Evolutionary conservation across 2,888 invertebrate species (phyloP).

Genomic region (Holacanthella duospinosa): DNA sequence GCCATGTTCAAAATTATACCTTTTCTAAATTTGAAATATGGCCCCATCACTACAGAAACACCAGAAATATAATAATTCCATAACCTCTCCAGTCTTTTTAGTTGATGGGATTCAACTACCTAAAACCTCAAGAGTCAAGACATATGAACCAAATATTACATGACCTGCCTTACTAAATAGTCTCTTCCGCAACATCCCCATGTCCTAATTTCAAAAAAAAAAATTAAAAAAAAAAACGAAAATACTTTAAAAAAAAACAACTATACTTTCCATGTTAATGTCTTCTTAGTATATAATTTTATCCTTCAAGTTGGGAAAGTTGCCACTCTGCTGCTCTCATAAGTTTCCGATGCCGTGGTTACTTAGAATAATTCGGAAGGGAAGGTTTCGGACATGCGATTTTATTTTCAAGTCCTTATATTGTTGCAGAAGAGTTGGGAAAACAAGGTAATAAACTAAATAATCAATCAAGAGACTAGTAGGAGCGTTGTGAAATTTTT

Average conservation of each 20-base stretch:
- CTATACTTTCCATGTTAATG: conserved; percentile 2
- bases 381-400: background rate
- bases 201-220: background rate
- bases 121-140: too few species aligned
- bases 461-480: too few species aligned
- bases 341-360: too few species aligned
- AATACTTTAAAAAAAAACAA: background rate
- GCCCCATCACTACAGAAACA: too few species aligned
- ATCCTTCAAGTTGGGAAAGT: background rate
- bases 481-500: too few species aligned
- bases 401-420: too few species aligned
- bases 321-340: background rate
- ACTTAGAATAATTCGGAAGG: background rate
- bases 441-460: too few species aligned
- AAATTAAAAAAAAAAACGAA: background rate
- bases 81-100: too few species aligned
- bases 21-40: background rate
- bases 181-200: background rate
- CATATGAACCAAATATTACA: background rate
- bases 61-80: too few species aligned
- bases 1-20: background rate
- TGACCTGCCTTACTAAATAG: conserved; percentile 8
- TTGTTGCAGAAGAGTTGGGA: too few species aligned
- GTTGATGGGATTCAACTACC: too few species aligned
- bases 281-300: background rate